Conservation (phyloP, 2,113 vertebrate species). For the Gobio gobio region DNA sequence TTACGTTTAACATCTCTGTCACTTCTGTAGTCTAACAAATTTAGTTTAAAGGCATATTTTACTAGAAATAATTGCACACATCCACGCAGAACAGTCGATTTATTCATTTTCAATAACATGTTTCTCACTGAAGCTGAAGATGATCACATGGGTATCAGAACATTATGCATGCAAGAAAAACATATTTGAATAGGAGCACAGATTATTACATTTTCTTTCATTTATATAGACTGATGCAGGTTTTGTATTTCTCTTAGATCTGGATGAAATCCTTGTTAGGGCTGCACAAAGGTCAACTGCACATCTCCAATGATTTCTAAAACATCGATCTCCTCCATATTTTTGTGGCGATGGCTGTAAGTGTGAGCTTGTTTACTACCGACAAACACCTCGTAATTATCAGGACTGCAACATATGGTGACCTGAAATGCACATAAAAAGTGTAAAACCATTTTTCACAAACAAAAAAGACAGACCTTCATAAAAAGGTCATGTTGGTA, state of each 20-base stretch:
- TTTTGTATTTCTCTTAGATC: not conserved
- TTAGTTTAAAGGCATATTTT: not conserved
- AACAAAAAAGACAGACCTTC: too few relatives aligned
- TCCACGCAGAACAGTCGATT: not conserved
- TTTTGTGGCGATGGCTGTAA: constrained; percentile 62
- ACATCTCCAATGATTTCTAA: constrained; percentile 70
- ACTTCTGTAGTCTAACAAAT: not conserved
- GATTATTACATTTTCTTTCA: not conserved
- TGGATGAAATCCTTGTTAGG: not conserved
- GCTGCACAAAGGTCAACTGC: constrained; percentile 63
- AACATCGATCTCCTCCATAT: constrained; percentile 43
- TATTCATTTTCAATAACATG: not conserved
- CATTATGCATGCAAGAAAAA: not conserved
- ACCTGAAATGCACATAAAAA: constrained; percentile 59
- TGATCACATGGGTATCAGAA: not conserved
- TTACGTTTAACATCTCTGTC: not conserved
- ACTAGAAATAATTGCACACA: not conserved
- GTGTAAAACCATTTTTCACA: not conserved
- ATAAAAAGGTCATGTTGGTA: too few relatives aligned
- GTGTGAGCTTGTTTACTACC: constrained; percentile 65
- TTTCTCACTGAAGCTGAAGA: not conserved
- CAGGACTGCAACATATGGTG: constrained; percentile 64
- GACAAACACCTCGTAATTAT: constrained; percentile 61
- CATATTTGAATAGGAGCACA: not conserved
- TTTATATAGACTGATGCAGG: not conserved